Evolutionary conservation across 2,888 invertebrate genomes (phyloP).

Genomic region (Ectemnius continuus): DNA sequence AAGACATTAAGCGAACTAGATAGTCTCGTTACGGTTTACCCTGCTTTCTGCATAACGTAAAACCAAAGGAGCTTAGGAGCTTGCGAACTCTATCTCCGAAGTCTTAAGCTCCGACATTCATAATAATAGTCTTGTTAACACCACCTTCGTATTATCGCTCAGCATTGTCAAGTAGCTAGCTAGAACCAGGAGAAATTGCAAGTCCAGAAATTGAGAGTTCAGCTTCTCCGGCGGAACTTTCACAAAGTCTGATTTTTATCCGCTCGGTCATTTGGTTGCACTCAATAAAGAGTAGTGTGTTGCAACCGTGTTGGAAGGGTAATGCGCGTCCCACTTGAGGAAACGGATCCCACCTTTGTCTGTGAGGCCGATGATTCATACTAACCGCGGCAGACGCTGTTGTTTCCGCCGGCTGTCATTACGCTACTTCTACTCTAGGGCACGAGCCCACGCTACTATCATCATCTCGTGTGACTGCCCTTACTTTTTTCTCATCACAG

Average conservation of each 20-base stretch:
- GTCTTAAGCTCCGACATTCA: not conserved
- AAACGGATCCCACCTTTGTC: conserved; percentile 59
- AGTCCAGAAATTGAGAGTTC: not conserved
- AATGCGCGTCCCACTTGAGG: conserved; percentile 49
- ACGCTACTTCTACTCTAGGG: conserved; percentile 21
- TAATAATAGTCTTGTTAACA: not conserved
- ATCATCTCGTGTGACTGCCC: not conserved
- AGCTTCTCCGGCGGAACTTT: conserved; percentile 9
- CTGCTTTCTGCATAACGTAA: not conserved
- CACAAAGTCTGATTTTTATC: conserved; percentile 44
- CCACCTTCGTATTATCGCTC: not conserved
- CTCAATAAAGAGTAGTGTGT: conserved; percentile 44
- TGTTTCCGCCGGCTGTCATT: conserved; percentile 23
- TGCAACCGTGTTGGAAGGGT: conserved; percentile 47
- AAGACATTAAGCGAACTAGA: too few relatives aligned
- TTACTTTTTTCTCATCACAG: too few relatives aligned
- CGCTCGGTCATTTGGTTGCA: conserved; percentile 43
- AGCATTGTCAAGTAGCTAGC: not conserved
- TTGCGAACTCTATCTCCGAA: not conserved
- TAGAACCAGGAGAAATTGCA: not conserved
- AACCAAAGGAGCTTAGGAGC: not conserved
- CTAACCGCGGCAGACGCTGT: conserved; percentile 40
- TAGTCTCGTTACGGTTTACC: not conserved
- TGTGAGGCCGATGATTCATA: conserved; percentile 57
- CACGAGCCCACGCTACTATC: not conserved